Evolutionary conservation across 1,140 invertebrate genomes (phyloP), one percentile per base, ranked within the genome.

Genomic region (Trissolcus basalis): DNA sequence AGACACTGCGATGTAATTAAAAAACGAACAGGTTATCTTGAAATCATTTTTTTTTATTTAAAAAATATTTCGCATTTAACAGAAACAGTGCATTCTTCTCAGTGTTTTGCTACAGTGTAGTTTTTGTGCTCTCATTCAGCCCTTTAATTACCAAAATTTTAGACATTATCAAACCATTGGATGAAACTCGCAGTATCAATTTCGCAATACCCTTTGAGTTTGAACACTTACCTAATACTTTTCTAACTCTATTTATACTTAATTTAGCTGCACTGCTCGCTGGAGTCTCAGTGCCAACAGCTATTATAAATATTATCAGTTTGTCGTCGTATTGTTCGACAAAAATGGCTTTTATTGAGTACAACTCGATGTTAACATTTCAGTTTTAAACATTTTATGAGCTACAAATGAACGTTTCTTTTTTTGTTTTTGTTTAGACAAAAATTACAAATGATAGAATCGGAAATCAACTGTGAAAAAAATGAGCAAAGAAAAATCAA

Each of bases 81-180:
- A 39, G 9, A 39, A 39, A 4, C 36, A 4, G 1, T n/a, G 9
- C n/a, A 27, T 39, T 39, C n/a, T 2, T 39, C 36, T 11, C n/a
- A 39, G 36, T 9, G 9, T 10, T 39, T 11, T 11, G n/a, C 36
- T 39, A n/a, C n/a, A 39, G 9, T 9, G 36, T 10, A 4, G 9
- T 9, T 4, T n/a, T 9, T 4, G 1, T 39, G 7, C 15, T 32
- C 27, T 27, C 5, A 12, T 1, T 32, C 1, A 49, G 10, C 9
- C 19, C 47, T n/a, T 32, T 49, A 2, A n/a, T 49, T 27, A 16
- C 16, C 1, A 49, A 27, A 27, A n/a, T 49, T 32, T 27, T 49
- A 16, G 47, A 49, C 12, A n/a, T 32, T 49, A n/a, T 49, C 8
- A 49, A 49, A 32, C 47, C 47, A 27, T n/a, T 49, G 27, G 16